Conservation (phyloP, 2,888 invertebrate species). For the Platycnemis pennipes region DNA sequence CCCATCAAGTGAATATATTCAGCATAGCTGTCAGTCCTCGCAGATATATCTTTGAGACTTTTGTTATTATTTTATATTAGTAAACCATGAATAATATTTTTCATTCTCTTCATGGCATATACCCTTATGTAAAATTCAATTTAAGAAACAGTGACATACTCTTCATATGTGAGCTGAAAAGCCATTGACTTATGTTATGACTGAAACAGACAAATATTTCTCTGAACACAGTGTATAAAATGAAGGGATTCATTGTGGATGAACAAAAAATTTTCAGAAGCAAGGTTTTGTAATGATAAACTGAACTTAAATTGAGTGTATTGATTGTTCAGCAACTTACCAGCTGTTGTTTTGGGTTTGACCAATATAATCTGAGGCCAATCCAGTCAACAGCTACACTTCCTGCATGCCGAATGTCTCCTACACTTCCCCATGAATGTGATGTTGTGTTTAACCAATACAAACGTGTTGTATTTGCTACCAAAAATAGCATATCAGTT, state of each 20-base stretch:
- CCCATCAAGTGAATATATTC: too few species aligned
- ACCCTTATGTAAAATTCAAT: too few species aligned
- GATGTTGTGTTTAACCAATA: conserved; percentile 87
- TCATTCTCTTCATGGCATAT: too few species aligned
- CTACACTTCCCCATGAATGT: conserved; percentile 81
- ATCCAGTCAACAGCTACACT: conserved; percentile 95
- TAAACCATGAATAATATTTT: too few species aligned
- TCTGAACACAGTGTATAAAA: too few species aligned
- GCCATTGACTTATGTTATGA: too few species aligned
- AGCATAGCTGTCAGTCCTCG: too few species aligned
- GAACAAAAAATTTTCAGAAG: neutral
- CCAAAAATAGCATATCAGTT: conserved; percentile 85
- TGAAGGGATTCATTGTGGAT: neutral
- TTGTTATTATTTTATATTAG: too few species aligned
- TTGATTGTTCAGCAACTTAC: conserved; percentile 80
- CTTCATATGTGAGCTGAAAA: too few species aligned
- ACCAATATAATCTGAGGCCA: conserved; percentile 94
- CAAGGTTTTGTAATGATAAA: neutral
- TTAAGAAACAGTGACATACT: too few species aligned
- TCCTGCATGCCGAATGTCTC: conserved; percentile 86
- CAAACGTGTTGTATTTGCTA: conserved; percentile 87
- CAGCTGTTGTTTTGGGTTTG: conserved; percentile 90
- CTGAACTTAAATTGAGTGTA: neutral
- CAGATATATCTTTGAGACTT: too few species aligned
- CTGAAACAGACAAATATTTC: too few species aligned